Evolutionary conservation across 2,113 vertebrate genomes (phyloP).

Genomic region (Xiphophorus couchianus): DNA sequence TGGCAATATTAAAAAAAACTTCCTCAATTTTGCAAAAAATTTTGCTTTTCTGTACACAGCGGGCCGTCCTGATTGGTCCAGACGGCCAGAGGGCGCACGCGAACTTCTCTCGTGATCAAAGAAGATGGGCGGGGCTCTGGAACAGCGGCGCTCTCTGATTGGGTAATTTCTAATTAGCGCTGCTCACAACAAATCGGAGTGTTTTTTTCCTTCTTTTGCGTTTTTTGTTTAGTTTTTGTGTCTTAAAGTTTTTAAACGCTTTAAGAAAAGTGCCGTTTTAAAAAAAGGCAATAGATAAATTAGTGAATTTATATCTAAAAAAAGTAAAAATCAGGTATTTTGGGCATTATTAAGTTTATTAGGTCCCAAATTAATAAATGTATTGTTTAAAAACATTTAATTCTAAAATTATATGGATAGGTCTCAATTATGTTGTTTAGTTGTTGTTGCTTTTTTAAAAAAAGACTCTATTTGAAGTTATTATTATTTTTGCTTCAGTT

Average conservation of each 20-base stretch:
- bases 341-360: too few relatives aligned
- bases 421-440: too few relatives aligned
- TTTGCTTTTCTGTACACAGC: background rate
- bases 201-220: background rate
- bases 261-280: too few relatives aligned
- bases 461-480: background rate
- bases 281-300: too few relatives aligned
- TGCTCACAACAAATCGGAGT: constrained; percentile 55
- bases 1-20: too few relatives aligned
- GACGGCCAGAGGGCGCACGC: constrained; percentile 39
- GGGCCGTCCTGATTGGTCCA: constrained; percentile 55
- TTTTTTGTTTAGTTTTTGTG: background rate
- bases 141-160: constrained; percentile 24
- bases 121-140: constrained; percentile 9
- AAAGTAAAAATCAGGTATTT: too few relatives aligned
- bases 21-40: too few relatives aligned
- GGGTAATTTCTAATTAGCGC: constrained; percentile 22
- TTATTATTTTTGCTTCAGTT: background rate
- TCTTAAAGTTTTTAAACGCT: too few relatives aligned
- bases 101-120: constrained; percentile 63
- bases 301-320: too few relatives aligned
- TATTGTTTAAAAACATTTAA: too few relatives aligned
- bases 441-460: background rate
- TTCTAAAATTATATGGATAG: too few relatives aligned
- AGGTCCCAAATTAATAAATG: too few relatives aligned